phyloP scores from a whole-genome alignment of 1,140 invertebrate genomes.

The Cyclina sinensis region DNA sequence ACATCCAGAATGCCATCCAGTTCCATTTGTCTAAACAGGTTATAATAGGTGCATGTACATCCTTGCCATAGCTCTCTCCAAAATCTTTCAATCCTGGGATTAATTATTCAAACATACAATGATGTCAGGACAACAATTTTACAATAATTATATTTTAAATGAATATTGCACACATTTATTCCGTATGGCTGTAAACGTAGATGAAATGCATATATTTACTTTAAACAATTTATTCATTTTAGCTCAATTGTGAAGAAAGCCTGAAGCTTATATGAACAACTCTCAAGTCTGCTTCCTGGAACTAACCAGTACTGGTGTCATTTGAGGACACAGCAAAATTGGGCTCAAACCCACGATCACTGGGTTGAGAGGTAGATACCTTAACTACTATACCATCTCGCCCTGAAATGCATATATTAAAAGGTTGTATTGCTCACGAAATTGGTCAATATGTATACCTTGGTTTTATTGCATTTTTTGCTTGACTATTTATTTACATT shows the following conservation, averaged over 20 bases:
- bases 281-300: slow-evolving; percentile 28
- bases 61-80: slow-evolving; percentile 46
- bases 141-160: slow-evolving; percentile 25
- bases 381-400: slow-evolving; percentile 23
- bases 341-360: slow-evolving; percentile 1
- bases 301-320: slow-evolving; percentile 34
- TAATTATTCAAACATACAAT: slow-evolving; percentile 37
- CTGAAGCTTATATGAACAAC: slow-evolving; percentile 39
- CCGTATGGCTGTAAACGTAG: slow-evolving; percentile 27
- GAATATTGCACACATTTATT: slow-evolving; percentile 9
- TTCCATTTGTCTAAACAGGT: slow-evolving; percentile 46
- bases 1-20: slow-evolving; percentile 54
- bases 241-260: slow-evolving; percentile 34
- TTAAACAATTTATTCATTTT: slow-evolving; percentile 39
- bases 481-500: slow-evolving; percentile 12
- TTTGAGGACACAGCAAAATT: slow-evolving; percentile 6
- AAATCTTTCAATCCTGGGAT: slow-evolving; percentile 45
- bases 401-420: slow-evolving; percentile 42
- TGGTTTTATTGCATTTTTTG: slow-evolving; percentile 12
- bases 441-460: slow-evolving; percentile 25
- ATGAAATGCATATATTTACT: slow-evolving; percentile 39
- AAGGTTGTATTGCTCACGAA: slow-evolving; percentile 39
- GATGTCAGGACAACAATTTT: slow-evolving; percentile 37
- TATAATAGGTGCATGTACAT: slow-evolving; percentile 30
- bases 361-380: neutral